Percentiles rank a stretch among this genome's conserved stretches.
Evolutionary conservation across 2,888 invertebrate species (phyloP).

Genomic region (Pterobdella sp.): DNA sequence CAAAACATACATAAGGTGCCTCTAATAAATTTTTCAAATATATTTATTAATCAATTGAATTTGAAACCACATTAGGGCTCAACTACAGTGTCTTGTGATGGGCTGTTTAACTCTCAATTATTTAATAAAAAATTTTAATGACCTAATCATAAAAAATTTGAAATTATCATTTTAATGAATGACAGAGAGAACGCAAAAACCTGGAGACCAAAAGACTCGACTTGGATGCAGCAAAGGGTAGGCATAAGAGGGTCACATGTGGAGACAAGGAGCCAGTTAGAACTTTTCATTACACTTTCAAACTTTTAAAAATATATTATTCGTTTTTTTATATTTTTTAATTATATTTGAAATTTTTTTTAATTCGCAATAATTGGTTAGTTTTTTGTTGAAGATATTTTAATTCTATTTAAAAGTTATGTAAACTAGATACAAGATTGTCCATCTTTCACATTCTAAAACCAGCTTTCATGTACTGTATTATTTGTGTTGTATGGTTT

Average conservation of each 20-base stretch:
- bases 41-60: too few species aligned
- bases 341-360: neutral
- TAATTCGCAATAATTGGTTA: neutral
- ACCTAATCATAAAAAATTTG: neutral
- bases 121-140: too few species aligned
- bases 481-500: too few species aligned
- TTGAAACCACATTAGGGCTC: too few species aligned
- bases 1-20: too few species aligned
- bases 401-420: too few species aligned
- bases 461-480: too few species aligned
- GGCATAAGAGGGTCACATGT: constrained; percentile 68
- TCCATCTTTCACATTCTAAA: too few species aligned
- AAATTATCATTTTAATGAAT: neutral
- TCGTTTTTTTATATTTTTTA: neutral
- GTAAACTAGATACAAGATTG: too few species aligned
- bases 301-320: neutral
- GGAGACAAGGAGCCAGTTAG: constrained; percentile 25
- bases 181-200: constrained; percentile 55
- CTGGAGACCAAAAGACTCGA: constrained; percentile 63
- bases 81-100: neutral
- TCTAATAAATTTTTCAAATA: too few species aligned
- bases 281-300: neutral
- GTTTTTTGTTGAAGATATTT: neutral
- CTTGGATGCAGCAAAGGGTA: constrained; percentile 78
- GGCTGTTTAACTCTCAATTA: too few species aligned